A percentile compares a stretch with the other conserved stretches of the same genome.
phyloP scores from a whole-genome alignment of 2,797 vertebrate genomes.

The Gallirallus australis region DNA sequence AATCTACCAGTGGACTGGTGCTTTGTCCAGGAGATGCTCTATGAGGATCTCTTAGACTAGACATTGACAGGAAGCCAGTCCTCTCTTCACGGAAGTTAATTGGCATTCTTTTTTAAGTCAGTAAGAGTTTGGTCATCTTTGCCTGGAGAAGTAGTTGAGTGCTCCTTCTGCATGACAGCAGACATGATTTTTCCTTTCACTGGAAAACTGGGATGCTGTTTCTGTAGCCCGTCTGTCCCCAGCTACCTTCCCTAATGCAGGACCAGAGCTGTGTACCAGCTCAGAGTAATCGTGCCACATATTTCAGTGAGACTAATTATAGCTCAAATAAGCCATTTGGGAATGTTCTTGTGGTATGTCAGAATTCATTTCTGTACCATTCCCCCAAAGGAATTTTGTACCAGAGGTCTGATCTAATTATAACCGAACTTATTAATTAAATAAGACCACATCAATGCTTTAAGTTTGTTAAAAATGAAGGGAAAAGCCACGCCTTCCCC shows the following conservation, averaged over 20 bases:
- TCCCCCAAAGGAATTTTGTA: not conserved
- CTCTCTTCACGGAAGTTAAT: not conserved
- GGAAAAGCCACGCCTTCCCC: not conserved
- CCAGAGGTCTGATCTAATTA: not conserved
- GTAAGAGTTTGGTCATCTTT: not conserved
- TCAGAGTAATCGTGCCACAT: not conserved
- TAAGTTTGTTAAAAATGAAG: not conserved
- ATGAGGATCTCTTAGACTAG: not conserved
- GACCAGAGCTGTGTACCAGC: not conserved
- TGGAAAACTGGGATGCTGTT: not conserved
- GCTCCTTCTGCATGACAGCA: not conserved
- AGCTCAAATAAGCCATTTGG: not conserved
- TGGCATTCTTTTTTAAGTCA: not conserved
- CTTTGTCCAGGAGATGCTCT: not conserved
- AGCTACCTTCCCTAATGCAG: not conserved
- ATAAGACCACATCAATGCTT: not conserved
- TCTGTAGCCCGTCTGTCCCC: not conserved
- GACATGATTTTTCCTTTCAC: not conserved
- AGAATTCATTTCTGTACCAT: not conserved
- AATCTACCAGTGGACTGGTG: not conserved
- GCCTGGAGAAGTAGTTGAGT: not conserved
- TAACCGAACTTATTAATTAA: not conserved
- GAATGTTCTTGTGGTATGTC: not conserved
- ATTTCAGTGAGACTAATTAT: not conserved
- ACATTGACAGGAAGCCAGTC: not conserved